Percentiles rank a stretch among this genome's conserved stretches.
Evolutionary conservation across 2,797 vertebrate species (phyloP).

Genomic region (Pygocentrus nattereri): DNA sequence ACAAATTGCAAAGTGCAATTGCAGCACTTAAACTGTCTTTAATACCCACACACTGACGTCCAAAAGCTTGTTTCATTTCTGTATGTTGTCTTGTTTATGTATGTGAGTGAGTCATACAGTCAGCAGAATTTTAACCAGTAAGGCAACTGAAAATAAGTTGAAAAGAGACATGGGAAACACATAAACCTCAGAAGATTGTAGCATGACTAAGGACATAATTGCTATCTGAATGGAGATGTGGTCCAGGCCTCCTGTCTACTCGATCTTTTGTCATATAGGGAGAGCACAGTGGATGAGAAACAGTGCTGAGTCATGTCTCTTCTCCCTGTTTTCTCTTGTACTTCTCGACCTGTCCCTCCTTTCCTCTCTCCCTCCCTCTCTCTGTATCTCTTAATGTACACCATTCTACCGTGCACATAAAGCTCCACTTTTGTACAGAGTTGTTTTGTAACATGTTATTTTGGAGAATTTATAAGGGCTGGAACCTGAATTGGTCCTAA

Average conservation of each 20-base stretch:
- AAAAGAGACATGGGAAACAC: background rate
- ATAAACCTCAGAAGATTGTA: background rate
- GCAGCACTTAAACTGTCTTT: conserved; percentile 45
- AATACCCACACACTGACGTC: conserved; percentile 22
- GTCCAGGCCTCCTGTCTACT: background rate
- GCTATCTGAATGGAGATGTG: background rate
- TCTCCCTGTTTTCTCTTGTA: background rate
- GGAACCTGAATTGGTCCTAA: background rate
- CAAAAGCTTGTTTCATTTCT: background rate
- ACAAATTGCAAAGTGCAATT: conserved; percentile 72
- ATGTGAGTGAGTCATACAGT: background rate
- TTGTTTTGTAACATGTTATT: background rate
- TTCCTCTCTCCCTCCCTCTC: background rate
- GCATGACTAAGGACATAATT: too few relatives aligned
- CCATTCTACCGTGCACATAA: background rate
- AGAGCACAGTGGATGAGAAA: conserved; percentile 15
- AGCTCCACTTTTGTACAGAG: background rate
- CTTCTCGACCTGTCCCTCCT: background rate
- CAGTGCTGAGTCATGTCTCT: conserved; percentile 48
- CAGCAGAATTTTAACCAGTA: background rate
- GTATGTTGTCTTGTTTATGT: background rate
- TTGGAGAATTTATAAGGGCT: background rate
- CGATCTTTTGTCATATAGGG: background rate
- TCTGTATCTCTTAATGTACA: background rate
- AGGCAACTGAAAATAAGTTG: background rate